Base-by-base conservation (phyloP, 1,140 invertebrate genomes). In the Drosophila nasuta region DNA sequence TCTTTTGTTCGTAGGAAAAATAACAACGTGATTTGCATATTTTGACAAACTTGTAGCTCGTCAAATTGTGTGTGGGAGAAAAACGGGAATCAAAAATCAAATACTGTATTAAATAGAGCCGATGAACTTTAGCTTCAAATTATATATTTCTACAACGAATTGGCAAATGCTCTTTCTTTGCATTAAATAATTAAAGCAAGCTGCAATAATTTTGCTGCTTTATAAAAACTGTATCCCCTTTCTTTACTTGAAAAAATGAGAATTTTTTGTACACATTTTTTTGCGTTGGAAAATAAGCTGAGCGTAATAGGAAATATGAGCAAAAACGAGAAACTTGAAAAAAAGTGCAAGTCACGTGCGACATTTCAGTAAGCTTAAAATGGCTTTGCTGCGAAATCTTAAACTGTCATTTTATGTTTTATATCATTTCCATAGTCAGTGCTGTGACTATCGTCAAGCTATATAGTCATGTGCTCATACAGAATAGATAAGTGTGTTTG, bases 11-110 rank as follows among this genome's bases (percentile, higher is more conserved):
- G 45, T 41, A 13, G 25, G 4, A 30, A 68, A 71, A 87, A 76
- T 77, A 73, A 60, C 77, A 78, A 83, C 83, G 83, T 83, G 83
- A 87, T 87, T 87, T 88, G 83, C 83, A 87, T 87, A 87, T 80
- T 88, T 88, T 88, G 80, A 80, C 71, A 77, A 72, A 82, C 79
- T 81, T 82, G 75, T 73, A 67, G 72, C 45, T 41, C 69, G 6
- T 17, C 7, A 25, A 54, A 33, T 63, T 38, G 52, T 13, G 7
- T 15, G 20, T 17, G 43, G 30, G 10, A 54, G 10, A 7, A 71
- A 62, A 33, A 73, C 67, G 43, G 62, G 62, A 81, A 41, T 54
- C 15, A 38, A 54, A 54, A 8, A 74, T 17, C 10, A 25, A 57
- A 54, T 52, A 52, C 15, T 20, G 6, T 1, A 13, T 49, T 70